A percentile compares a stretch with the other conserved stretches of the same genome.
Conservation (phyloP, 2,797 vertebrate species). For the Poliocrania exsul region DNA sequence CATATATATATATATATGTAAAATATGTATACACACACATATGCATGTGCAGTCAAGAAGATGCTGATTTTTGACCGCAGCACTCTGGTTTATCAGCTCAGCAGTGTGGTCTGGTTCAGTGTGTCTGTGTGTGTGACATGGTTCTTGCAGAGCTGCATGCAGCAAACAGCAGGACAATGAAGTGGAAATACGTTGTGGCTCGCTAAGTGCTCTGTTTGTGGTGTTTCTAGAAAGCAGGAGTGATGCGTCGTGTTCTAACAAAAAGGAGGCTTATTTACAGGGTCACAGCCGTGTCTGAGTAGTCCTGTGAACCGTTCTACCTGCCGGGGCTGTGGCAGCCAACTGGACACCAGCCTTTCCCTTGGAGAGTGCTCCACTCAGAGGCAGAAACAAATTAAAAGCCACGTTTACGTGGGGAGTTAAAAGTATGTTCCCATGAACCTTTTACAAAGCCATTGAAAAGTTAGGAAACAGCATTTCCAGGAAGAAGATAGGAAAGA, state of each 20-base stretch:
- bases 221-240: background rate
- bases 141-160: background rate
- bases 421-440: background rate
- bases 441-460: background rate
- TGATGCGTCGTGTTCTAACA: background rate
- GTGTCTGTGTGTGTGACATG: background rate
- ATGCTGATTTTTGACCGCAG: background rate
- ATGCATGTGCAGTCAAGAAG: background rate
- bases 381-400: background rate
- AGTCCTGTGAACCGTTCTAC: background rate
- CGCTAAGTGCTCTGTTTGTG: background rate
- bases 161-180: background rate
- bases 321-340: background rate
- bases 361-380: background rate
- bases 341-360: background rate
- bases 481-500: background rate
- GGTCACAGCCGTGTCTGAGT: background rate
- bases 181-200: background rate
- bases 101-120: background rate
- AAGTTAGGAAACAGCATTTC: background rate
- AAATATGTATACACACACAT: fast-evolving
- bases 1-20: background rate
- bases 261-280: background rate
- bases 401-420: fast-evolving
- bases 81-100: background rate